Evolutionary conservation across 1,140 invertebrate species (phyloP), one percentile per base, ranked within the genome.

Genomic region (Drosophila triauraria): DNA sequence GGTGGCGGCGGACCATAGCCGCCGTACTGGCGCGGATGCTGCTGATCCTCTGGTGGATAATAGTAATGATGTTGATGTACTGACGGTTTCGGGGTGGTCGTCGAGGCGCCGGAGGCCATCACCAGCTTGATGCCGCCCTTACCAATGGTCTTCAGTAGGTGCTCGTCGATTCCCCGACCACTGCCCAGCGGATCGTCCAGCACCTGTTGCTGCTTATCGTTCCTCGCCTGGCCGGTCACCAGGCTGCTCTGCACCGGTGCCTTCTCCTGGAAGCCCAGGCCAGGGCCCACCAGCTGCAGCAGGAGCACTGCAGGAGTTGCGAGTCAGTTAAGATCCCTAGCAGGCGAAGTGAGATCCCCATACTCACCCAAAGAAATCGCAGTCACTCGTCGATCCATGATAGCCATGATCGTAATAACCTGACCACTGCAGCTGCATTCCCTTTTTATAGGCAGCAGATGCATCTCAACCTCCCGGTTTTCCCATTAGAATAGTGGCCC

Each of bases 71-170:
- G 80, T 84, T 88, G 50, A 51, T 51, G 77, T 68, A 78, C 72
- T 62, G 80, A 42, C 48, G 84, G 84, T 90, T 88, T 88, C 58
- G 77, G 50, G 23, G 77, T 68, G 59, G 78, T 84, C 61, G 62
- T 64, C 32, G 63, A 38, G 43, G 62, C 12, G 62, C 62, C 72
- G n/a, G 71, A 20, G 57, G 71, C 42, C 58, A 64, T 67, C 68
- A 88, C 82, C 71, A 80, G 69, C 72, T 88, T 88, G 61, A 87
- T 78, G 61, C 80, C 80, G 76, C 80, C 84, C 84, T 87, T 87
- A 88, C 85, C 85, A 50, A 88, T 84, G 63, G 80, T 78, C 77
- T 83, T 80, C 51, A 87, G 40, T 2, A 84, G 27, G 40, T 78
- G 53, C 12, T 87, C 84, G 9, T 88, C 84, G n/a, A 90, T 62